These are phyloP conservation scores for Hydrocynus forskahlii DNA, from an alignment of 2,797 vertebrate genomes.

Conservation along the genomic window DNA sequence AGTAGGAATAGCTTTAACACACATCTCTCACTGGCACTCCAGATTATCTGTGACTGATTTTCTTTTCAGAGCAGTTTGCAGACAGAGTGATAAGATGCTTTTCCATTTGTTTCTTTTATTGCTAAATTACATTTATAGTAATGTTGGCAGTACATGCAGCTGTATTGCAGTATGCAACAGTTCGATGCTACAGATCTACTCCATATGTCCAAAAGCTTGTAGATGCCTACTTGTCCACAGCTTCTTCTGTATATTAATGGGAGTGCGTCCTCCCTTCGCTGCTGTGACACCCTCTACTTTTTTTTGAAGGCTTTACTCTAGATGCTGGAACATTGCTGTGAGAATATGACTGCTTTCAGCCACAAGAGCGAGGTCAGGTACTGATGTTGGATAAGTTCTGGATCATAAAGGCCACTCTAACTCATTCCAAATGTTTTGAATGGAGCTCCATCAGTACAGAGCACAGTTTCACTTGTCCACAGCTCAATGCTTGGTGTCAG, in stretches of 20 bases:
- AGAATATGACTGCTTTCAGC: not conserved
- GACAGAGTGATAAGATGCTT: not conserved
- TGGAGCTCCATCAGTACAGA: not conserved
- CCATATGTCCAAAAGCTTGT: not conserved
- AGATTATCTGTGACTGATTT: not conserved
- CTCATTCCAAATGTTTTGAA: not conserved
- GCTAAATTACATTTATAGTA: not conserved
- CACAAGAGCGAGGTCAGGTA: not conserved
- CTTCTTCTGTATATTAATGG: not conserved
- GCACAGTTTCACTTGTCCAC: not conserved
- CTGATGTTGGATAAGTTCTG: not conserved
- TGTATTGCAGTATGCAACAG: not conserved
- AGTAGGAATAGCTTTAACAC: not conserved
- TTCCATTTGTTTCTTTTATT: not conserved
- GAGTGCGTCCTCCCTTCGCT: not conserved
- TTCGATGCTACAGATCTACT: not conserved
- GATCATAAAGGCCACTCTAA: not conserved
- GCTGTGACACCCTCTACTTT: not conserved
- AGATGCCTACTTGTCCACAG: not conserved
- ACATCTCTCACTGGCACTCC: not conserved
- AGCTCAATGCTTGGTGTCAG: not conserved
- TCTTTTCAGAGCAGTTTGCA: not conserved
- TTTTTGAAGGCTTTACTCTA: not conserved
- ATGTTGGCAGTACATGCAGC: not conserved
- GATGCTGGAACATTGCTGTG: not conserved